A percentile compares a stretch with the other conserved stretches of the same genome.
Evolutionary conservation across 2,113 vertebrate genomes (phyloP).

Genomic region (Sceloporus tristichus): DNA sequence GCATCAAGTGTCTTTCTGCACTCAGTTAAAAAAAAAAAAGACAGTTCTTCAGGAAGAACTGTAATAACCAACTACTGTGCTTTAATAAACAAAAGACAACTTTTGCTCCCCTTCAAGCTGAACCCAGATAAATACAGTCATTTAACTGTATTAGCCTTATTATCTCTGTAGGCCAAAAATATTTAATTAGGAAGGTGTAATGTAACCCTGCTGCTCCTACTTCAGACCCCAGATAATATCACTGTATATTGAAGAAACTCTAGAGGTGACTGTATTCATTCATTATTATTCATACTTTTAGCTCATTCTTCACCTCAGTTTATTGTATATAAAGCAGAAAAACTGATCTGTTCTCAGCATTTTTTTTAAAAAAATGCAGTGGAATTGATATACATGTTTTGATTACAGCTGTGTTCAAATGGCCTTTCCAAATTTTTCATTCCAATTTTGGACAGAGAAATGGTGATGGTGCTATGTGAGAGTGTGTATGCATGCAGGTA

Average conservation of each 20-base stretch:
- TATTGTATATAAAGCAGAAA: background rate
- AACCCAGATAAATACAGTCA: constrained; percentile 8
- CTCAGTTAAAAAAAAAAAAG: background rate
- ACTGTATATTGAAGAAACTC: background rate
- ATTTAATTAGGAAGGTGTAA: constrained; percentile 21
- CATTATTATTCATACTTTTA: background rate
- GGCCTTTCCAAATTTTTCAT: no score
- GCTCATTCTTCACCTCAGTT: background rate
- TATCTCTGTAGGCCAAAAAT: constrained; percentile 18
- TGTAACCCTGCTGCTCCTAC: background rate
- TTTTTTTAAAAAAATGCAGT: no score
- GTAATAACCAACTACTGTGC: constrained; percentile 8
- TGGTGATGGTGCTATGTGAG: no score
- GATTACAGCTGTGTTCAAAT: background rate
- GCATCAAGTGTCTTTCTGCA: constrained; percentile 10
- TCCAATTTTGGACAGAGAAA: no score
- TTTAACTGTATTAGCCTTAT: constrained; percentile 17
- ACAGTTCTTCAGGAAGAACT: background rate
- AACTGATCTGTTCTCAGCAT: background rate
- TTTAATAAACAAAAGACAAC: constrained; percentile 22
- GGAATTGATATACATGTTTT: background rate
- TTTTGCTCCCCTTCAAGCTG: background rate
- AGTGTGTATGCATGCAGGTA: no score
- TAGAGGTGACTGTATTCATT: background rate
- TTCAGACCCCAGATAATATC: constrained; percentile 16